Conservation (phyloP, 2,797 vertebrate genomes). For the Pseudotriccus pelzelni region DNA sequence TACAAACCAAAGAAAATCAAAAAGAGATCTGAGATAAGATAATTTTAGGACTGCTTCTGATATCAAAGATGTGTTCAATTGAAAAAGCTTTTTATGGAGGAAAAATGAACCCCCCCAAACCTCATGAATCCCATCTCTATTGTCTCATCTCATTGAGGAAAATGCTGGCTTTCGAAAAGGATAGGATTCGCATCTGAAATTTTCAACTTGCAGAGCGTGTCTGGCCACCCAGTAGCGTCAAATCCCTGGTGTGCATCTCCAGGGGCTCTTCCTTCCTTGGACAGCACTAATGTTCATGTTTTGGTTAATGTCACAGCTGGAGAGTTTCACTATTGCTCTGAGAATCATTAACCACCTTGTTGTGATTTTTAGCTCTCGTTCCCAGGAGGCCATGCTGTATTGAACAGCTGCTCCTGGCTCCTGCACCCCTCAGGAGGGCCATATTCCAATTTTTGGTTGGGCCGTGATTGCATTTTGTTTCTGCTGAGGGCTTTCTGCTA, state of each 20-base stretch:
- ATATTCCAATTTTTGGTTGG: conserved; percentile 63
- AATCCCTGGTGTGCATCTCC: conserved; percentile 43
- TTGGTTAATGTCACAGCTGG: conserved; percentile 70
- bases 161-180: conserved; percentile 10
- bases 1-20: background rate
- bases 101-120: background rate
- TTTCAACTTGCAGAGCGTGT: background rate
- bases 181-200: background rate
- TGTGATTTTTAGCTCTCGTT: conserved; percentile 53
- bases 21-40: conserved; percentile 3
- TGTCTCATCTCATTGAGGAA: background rate
- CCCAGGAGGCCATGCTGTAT: conserved; percentile 48
- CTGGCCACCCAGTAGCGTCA: conserved; percentile 24
- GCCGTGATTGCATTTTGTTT: conserved; percentile 25
- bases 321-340: conserved; percentile 63
- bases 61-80: background rate
- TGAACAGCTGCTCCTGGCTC: conserved; percentile 69
- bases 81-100: background rate
- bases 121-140: background rate
- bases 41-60: background rate
- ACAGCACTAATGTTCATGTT: conserved; percentile 44
- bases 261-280: conserved; percentile 61
- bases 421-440: conserved; percentile 52
- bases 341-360: conserved; percentile 69
- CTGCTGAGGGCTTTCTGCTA: conserved; percentile 53